A percentile compares a stretch with the other conserved stretches of the same genome.
Evolutionary conservation across 2,888 invertebrate species (phyloP).

Genomic region (Ceratothoa steindachneri): DNA sequence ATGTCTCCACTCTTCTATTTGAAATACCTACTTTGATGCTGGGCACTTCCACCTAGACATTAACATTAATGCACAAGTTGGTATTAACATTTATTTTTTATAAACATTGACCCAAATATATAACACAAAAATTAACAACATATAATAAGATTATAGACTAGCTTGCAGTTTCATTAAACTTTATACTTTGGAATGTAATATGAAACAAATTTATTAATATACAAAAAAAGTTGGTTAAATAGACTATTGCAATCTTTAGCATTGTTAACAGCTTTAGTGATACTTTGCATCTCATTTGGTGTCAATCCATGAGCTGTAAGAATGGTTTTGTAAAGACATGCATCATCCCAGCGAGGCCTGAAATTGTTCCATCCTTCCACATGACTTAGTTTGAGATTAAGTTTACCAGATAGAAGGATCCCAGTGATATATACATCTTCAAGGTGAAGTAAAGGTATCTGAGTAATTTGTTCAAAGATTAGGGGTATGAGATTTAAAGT

Average conservation of each 20-base stretch:
- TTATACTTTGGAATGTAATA: constrained; percentile 5
- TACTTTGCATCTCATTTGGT: constrained; percentile 21
- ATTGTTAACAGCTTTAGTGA: neutral
- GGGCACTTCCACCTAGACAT: no score
- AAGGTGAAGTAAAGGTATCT: constrained; percentile 49
- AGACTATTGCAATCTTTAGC: neutral
- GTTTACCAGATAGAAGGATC: constrained; percentile 40
- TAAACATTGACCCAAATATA: no score
- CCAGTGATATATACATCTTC: constrained; percentile 52
- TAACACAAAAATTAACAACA: no score
- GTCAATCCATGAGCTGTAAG: constrained; percentile 38
- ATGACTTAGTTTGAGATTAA: constrained; percentile 41
- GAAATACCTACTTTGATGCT: no score
- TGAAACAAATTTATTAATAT: neutral
- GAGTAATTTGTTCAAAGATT: constrained; percentile 49
- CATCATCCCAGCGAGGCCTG: constrained; percentile 23
- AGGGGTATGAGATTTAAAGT: constrained; percentile 49
- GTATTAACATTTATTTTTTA: no score
- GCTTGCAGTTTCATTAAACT: no score
- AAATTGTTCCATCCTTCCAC: constrained; percentile 29
- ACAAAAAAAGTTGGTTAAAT: neutral
- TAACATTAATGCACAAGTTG: no score
- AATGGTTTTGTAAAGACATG: constrained; percentile 19
- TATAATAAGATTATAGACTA: no score
- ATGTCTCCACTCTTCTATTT: no score